These are phyloP conservation scores for Chelonoidis abingdonii DNA, from an alignment of 2,113 vertebrate species.

Conservation along the genomic window DNA sequence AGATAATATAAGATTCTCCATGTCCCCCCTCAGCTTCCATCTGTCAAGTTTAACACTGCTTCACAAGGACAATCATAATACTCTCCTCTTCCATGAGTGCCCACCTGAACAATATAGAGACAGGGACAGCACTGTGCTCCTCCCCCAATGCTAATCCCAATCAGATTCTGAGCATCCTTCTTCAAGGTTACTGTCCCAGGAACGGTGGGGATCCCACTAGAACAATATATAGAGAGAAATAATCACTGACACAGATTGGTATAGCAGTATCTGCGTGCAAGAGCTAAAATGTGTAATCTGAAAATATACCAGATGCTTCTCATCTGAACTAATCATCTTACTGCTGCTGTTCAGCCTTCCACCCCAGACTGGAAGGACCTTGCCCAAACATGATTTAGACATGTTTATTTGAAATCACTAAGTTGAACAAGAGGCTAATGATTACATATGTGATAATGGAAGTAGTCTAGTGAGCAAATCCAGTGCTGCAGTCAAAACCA, in stretches of 20 bases:
- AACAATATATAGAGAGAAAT: not conserved
- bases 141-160: constrained; percentile 98
- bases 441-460: not conserved
- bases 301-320: not conserved
- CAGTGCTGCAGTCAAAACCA: not conserved
- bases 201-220: constrained; percentile 95
- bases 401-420: not conserved
- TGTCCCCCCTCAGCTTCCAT: rapidly evolving
- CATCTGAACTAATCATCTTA: not conserved
- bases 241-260: rapidly evolving
- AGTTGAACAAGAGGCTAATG: not conserved
- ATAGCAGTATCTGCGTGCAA: not conserved
- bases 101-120: constrained; percentile 98
- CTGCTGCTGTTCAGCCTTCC: not conserved
- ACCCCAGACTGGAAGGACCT: not conserved
- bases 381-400: not conserved
- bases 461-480: not conserved
- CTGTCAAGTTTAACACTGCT: not conserved
- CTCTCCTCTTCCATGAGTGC: not conserved
- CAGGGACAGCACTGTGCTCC: constrained; percentile 98
- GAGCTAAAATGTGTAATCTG: rapidly evolving
- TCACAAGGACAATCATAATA: not conserved
- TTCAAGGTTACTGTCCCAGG: constrained; percentile 94
- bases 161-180: constrained; percentile 95
- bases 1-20: not conserved